These are phyloP conservation scores for Leptinotarsa texana DNA, from an alignment of 1,140 invertebrate genomes.

Conservation along the genomic window DNA sequence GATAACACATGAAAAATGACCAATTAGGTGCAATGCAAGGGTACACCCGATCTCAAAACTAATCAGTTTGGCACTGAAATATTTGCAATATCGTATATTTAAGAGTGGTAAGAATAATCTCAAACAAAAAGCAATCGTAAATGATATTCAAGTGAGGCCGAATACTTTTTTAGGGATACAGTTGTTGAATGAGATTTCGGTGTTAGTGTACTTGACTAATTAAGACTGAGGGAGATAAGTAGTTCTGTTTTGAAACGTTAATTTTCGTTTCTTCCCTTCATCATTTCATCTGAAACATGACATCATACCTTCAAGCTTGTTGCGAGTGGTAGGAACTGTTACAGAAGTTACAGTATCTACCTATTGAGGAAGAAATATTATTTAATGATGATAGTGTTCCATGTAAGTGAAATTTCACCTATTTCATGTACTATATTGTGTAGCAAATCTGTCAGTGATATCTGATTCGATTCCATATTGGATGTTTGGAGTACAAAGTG, in stretches of 20 bases:
- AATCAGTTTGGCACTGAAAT: conserved; percentile 3
- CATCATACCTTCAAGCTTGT: too few species aligned
- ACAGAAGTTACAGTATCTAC: too few species aligned
- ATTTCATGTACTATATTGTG: too few species aligned
- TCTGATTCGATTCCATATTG: too few species aligned
- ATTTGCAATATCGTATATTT: neutral
- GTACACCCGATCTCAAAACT: conserved; percentile 1
- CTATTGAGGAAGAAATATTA: too few species aligned
- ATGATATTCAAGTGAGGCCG: neutral
- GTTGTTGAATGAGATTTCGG: neutral
- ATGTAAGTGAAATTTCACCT: too few species aligned
- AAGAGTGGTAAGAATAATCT: neutral
- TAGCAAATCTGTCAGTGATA: too few species aligned
- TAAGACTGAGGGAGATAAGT: neutral
- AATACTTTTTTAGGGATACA: neutral
- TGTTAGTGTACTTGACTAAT: neutral
- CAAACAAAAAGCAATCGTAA: neutral
- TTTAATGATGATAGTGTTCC: too few species aligned
- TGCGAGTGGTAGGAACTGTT: too few species aligned
- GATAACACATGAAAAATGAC: neutral
- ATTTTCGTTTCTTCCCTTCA: too few species aligned
- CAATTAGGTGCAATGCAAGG: conserved; percentile 2
- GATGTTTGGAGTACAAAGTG: too few species aligned
- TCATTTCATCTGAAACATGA: too few species aligned
- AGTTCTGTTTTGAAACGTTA: neutral